Percentiles rank a stretch among this genome's conserved stretches.
Conservation (phyloP, 1,140 invertebrate species). For the Portunus trituberculatus region DNA sequence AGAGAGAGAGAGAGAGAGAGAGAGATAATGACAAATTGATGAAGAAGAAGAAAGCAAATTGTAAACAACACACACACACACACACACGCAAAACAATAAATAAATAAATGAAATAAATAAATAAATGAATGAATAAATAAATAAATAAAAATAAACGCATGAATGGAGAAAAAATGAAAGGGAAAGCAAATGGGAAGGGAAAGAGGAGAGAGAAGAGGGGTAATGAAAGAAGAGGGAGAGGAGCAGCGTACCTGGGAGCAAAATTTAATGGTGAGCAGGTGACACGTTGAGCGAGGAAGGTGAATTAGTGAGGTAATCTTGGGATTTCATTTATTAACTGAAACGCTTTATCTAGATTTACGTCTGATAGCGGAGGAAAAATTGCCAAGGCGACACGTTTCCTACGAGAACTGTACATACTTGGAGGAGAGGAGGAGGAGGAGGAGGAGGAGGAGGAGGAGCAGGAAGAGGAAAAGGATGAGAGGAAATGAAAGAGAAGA, state of each 20-base stretch:
- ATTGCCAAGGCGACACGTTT: not conserved
- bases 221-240: not conserved
- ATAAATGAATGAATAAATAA: not conserved
- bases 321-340: conserved; percentile 56
- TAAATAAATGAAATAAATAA: no score
- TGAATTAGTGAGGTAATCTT: not conserved
- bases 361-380: conserved; percentile 22
- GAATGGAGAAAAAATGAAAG: not conserved
- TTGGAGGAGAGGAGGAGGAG: not conserved
- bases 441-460: not conserved
- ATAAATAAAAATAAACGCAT: not conserved
- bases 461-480: not conserved
- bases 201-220: no score
- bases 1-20: not conserved
- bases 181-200: not conserved
- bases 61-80: not conserved
- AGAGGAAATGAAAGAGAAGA: not conserved
- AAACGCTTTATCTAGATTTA: conserved; percentile 35
- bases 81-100: no score
- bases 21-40: not conserved
- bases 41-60: not conserved
- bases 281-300: not conserved
- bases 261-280: conserved; percentile 21
- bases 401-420: conserved; percentile 23
- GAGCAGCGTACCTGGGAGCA: not conserved